Base-by-base conservation (phyloP, 2,113 vertebrate genomes). In the Harpagus bidentatus region DNA sequence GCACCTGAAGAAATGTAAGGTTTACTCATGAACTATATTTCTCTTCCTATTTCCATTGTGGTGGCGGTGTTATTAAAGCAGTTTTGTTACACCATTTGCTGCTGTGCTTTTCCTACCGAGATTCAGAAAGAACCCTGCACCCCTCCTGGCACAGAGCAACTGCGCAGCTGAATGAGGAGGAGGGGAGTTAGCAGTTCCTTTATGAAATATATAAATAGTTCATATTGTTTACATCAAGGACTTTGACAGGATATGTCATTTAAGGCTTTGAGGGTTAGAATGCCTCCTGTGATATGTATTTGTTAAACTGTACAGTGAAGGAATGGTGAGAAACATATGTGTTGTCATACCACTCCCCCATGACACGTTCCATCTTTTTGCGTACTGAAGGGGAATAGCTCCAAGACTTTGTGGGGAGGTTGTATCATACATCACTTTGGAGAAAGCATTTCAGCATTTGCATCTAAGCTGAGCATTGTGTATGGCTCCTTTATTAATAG, bases 271-370 rank as follows among this genome's bases (percentile, higher is more conserved):
- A 92, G 47, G 67, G 47, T 40, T 86, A 45, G 45, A 81, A 14
- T 66, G 32, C 16, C 76, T 95, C 42, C 77, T 94, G 77, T 50
- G 72, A 92, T 74, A 70, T 4, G 42, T 55, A 84, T 77, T 26
- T 94, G 86, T 83, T 95, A 94, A 95, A 94, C 45, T 86, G 34
- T 58, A 47, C 20, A 66, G 69, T 67, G 76, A 81, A 83, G 59
- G 63, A 96, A 90, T 42, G 42, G 86, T 94, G 88, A 74, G 94
- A 94, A 96, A 94, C 91, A 90, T 95, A 90, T 83, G 83, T 92
- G 70, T 88, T 94, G 82, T 83, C 86, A 86, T 86, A 82, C 76
- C 86, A 94, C 91, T 92, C 86, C 88, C 63, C 83, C 88, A 11
- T 86, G 86, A 88, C 94, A 81, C 71, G 77, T 92, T 70, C 53